A percentile compares a stretch with the other conserved stretches of the same genome.
These are phyloP conservation scores for Bolborhynchus lineola DNA, from an alignment of 2,113 vertebrate species.

Conservation along the genomic window DNA sequence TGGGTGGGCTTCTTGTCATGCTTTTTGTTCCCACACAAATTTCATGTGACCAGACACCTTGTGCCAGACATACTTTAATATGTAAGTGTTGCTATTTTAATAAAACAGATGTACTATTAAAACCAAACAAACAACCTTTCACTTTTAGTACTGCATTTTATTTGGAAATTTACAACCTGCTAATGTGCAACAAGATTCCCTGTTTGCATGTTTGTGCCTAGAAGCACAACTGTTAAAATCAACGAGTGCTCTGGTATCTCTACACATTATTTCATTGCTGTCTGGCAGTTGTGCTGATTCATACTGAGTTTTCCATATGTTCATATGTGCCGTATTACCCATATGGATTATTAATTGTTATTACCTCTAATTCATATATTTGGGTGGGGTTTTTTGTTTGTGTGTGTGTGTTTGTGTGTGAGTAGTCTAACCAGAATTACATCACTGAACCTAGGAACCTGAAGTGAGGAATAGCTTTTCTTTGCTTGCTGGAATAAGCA, in stretches of 20 bases:
- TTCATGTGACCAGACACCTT: conserved; percentile 33
- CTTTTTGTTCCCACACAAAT: not conserved
- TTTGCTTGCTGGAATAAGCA: not conserved
- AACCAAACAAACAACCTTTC: conserved; percentile 41
- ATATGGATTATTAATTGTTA: conserved; percentile 38
- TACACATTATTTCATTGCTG: not conserved
- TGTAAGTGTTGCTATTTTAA: conserved; percentile 32
- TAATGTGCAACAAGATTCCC: conserved; percentile 51
- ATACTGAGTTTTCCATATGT: not conserved
- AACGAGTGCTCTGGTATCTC: not conserved
- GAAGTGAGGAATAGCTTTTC: not conserved
- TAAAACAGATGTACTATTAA: conserved; percentile 55
- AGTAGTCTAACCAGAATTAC: not conserved
- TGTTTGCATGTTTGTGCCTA: conserved; percentile 33
- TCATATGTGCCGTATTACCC: not conserved
- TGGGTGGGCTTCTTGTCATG: not conserved
- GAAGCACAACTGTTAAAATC: conserved; percentile 25
- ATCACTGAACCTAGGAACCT: not conserved
- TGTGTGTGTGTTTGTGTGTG: not conserved
- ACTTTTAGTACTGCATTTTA: conserved; percentile 35
- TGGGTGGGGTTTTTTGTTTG: not conserved
- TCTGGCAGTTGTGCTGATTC: not conserved
- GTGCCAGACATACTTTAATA: conserved; percentile 15
- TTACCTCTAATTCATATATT: not conserved
- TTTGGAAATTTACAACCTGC: conserved; percentile 48